phyloP scores from a whole-genome alignment of 2,797 vertebrate species.

The Menidia menidia region DNA sequence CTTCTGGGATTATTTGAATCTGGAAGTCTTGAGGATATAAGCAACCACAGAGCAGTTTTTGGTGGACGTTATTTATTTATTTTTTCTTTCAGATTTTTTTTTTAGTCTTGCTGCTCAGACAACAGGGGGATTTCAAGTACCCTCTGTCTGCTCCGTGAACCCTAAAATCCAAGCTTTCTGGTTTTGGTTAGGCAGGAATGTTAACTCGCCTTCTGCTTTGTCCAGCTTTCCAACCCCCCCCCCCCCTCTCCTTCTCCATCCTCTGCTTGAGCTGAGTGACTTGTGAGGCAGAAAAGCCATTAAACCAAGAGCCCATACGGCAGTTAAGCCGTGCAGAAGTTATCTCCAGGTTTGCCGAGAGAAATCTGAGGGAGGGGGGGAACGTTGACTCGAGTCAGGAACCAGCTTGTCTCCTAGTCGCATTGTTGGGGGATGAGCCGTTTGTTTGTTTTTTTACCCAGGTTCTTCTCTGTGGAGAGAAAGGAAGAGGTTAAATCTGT shows the following conservation, averaged over 20 bases:
- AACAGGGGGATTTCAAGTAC: slow-evolving; percentile 43
- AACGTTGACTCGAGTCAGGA: slow-evolving; percentile 1
- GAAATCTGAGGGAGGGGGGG: slow-evolving; percentile 14
- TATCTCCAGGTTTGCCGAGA: slow-evolving; percentile 34
- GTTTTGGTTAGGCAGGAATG: slow-evolving; percentile 79
- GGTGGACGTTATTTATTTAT: slow-evolving; percentile 24
- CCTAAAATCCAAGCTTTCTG: slow-evolving; percentile 69
- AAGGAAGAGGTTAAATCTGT: not conserved
- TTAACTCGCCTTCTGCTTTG: slow-evolving; percentile 63
- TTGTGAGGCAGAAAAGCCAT: slow-evolving; percentile 61
- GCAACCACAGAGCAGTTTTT: slow-evolving; percentile 1
- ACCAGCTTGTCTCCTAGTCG: slow-evolving; percentile 7
- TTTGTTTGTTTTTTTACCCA: not conserved
- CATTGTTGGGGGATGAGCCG: not conserved
- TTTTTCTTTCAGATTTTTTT: slow-evolving; percentile 18
- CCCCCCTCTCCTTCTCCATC: slow-evolving; percentile 32
- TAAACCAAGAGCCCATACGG: slow-evolving; percentile 62
- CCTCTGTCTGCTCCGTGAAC: slow-evolving; percentile 72
- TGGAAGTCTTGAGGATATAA: not conserved
- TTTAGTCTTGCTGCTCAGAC: slow-evolving; percentile 3
- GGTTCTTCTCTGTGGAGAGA: slow-evolving; percentile 6
- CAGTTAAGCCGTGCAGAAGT: slow-evolving; percentile 65
- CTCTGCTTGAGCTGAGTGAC: slow-evolving; percentile 46
- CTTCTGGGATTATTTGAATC: not conserved
- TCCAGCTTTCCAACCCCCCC: slow-evolving; percentile 57